These are phyloP conservation scores for Scaptodrosophila lebanonensis DNA, from an alignment of 1,140 invertebrate species.

Conservation along the genomic window DNA sequence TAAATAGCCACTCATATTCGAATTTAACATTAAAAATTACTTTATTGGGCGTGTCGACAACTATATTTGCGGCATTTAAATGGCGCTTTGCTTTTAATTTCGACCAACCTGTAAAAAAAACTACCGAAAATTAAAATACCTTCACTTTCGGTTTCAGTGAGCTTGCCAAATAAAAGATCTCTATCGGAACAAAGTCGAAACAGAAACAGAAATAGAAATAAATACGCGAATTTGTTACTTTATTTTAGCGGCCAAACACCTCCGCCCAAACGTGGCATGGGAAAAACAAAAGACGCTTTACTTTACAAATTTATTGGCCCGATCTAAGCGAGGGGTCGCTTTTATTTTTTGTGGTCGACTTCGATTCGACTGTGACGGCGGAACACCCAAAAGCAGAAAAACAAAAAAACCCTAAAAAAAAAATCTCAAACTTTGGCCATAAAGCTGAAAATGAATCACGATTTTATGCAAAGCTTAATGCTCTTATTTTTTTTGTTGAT, in stretches of 20 bases:
- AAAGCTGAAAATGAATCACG: slow-evolving; percentile 36
- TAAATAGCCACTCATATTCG: too few relatives aligned
- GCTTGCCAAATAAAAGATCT: slow-evolving; percentile 49
- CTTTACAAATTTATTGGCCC: slow-evolving; percentile 47
- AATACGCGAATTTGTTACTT: slow-evolving; percentile 40
- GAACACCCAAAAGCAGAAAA: slow-evolving; percentile 20
- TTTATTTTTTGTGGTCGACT: too few relatives aligned
- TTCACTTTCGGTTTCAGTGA: slow-evolving; percentile 54
- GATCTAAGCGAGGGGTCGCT: slow-evolving; percentile 32
- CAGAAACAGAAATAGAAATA: slow-evolving; percentile 23
- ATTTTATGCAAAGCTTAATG: slow-evolving; percentile 39
- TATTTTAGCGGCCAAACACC: slow-evolving; percentile 41
- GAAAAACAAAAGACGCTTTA: slow-evolving; percentile 41
- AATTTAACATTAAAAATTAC: slow-evolving; percentile 3
- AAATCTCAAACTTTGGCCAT: background rate
- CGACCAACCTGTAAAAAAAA: slow-evolving; percentile 21
- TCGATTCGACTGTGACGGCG: too few relatives aligned
- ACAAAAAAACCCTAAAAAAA: slow-evolving; percentile 21
- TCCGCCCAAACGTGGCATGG: slow-evolving; percentile 45
- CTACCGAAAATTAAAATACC: slow-evolving; percentile 53
- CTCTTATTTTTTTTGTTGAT: background rate
- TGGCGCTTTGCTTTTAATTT: slow-evolving; percentile 4
- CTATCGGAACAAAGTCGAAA: slow-evolving; percentile 42
- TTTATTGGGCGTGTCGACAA: slow-evolving; percentile 10
- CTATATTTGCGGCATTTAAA: slow-evolving; percentile 9